phyloP scores from a whole-genome alignment of 2,113 vertebrate species.

The Istiophorus platypterus region DNA sequence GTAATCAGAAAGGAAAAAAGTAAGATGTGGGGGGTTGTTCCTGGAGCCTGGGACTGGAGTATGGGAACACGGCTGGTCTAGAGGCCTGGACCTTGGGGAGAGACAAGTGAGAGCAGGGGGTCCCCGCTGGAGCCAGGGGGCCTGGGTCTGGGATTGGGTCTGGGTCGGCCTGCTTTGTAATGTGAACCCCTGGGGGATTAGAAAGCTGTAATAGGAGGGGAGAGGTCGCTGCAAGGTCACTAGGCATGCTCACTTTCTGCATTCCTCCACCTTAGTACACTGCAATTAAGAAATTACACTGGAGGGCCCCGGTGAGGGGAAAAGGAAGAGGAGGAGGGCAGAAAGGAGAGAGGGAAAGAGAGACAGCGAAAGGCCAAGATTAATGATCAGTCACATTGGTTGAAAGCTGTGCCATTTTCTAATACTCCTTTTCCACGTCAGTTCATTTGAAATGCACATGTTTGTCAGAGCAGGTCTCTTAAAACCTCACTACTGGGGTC shows the following conservation, averaged over 20 bases:
- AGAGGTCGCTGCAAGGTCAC: conserved; percentile 85
- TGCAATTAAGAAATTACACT: conserved; percentile 87
- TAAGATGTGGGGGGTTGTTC: conserved; percentile 39
- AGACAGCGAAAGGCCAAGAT: conserved; percentile 79
- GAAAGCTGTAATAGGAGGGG: conserved; percentile 82
- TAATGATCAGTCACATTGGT: conserved; percentile 78
- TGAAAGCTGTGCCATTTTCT: conserved; percentile 80
- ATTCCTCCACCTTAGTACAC: conserved; percentile 86
- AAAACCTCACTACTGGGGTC: conserved; percentile 82
- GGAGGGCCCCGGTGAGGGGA: conserved; percentile 76
- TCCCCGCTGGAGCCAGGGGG: conserved; percentile 72
- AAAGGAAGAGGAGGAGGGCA: conserved; percentile 56
- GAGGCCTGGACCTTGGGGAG: conserved; percentile 77
- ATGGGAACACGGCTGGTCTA: conserved; percentile 71
- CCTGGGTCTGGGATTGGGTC: conserved; percentile 75
- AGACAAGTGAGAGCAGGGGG: conserved; percentile 70
- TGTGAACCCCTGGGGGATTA: conserved; percentile 87
- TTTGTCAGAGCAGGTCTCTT: conserved; percentile 83
- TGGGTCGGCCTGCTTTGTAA: conserved; percentile 83
- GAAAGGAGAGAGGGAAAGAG: conserved; percentile 42
- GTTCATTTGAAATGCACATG: conserved; percentile 83
- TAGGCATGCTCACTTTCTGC: conserved; percentile 83
- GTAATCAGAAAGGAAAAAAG: conserved; percentile 68
- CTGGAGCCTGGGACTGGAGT: conserved; percentile 72
- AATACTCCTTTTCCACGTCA: conserved; percentile 75